These are phyloP conservation scores for Trachymyrmex cornetzi DNA, from an alignment of 1,140 invertebrate species.

Conservation along the genomic window DNA sequence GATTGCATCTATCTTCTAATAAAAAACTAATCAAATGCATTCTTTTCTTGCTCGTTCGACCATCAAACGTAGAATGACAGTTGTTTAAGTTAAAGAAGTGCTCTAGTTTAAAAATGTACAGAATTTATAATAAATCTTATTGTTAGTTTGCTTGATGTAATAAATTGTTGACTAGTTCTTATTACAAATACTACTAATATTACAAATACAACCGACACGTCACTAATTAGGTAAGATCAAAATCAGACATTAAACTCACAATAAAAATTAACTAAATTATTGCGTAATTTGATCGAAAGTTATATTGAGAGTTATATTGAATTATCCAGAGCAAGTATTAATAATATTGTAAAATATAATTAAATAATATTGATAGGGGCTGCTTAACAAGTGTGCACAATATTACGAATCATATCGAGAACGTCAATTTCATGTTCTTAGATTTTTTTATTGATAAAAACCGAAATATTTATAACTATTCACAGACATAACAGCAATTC, in stretches of 20 bases:
- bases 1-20: neutral
- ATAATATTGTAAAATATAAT: neutral
- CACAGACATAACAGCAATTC: neutral
- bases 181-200: neutral
- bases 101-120: neutral
- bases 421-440: neutral
- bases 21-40: neutral
- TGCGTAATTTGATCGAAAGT: neutral
- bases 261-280: neutral
- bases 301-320: neutral
- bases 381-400: neutral
- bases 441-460: slow-evolving; percentile 33
- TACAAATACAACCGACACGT: neutral
- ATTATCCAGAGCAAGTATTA: neutral
- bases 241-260: neutral
- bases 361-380: too few species aligned
- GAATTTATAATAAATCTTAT: neutral
- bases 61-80: too few species aligned
- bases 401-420: neutral
- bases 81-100: too few species aligned
- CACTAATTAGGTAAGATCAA: neutral
- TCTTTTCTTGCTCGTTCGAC: too few species aligned
- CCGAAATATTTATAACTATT: slow-evolving; percentile 8
- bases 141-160: neutral
- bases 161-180: neutral